These are phyloP conservation scores for Sylvilagus bachmani DNA, from an alignment of 2,113 vertebrate species.

Conservation along the genomic window DNA sequence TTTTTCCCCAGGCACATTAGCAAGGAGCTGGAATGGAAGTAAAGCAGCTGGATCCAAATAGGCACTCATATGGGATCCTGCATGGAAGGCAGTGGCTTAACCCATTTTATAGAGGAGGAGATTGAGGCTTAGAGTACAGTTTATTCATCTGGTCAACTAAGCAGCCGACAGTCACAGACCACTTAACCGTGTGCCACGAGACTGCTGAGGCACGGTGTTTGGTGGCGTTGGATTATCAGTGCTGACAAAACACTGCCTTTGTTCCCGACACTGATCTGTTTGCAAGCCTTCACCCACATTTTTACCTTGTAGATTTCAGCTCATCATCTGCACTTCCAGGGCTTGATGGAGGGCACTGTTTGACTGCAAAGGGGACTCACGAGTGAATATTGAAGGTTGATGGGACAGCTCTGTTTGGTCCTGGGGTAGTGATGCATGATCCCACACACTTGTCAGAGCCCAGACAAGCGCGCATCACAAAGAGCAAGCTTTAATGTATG, in stretches of 20 bases:
- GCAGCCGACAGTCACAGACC: background rate
- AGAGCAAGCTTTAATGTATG: constrained; percentile 28
- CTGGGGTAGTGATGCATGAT: background rate
- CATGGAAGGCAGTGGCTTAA: no score
- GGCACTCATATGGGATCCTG: no score
- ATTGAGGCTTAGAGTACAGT: constrained; percentile 20
- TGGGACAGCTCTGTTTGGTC: background rate
- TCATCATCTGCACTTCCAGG: constrained; percentile 31
- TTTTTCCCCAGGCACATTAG: no score
- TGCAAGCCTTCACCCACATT: constrained; percentile 2
- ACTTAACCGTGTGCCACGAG: background rate
- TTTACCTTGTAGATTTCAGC: constrained; percentile 60
- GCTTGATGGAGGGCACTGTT: background rate
- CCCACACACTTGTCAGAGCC: constrained; percentile 55
- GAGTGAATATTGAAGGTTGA: constrained; percentile 36
- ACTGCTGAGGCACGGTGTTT: background rate
- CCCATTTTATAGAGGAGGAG: background rate
- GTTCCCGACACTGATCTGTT: constrained; percentile 9
- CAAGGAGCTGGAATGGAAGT: no score
- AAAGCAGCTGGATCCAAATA: no score
- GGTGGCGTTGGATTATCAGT: background rate
- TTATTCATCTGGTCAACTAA: constrained; percentile 14
- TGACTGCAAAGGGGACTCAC: constrained; percentile 22
- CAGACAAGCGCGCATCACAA: background rate
- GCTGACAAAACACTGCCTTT: constrained; percentile 45